These are phyloP conservation scores for Dascillus cervinus DNA, from an alignment of 2,888 invertebrate species.

Conservation along the genomic window DNA sequence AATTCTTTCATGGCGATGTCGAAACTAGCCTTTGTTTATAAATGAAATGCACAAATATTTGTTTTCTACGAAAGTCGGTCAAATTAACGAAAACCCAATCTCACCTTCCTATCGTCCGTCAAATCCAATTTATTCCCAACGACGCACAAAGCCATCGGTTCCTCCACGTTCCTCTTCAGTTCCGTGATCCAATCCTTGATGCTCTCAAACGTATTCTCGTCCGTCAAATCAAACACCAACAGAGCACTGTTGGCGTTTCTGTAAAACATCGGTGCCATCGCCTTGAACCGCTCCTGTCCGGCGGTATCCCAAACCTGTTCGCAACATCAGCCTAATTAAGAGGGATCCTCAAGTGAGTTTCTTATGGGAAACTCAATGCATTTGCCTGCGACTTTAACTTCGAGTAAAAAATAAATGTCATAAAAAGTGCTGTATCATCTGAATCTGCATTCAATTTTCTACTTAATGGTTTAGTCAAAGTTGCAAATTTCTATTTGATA, in stretches of 20 bases:
- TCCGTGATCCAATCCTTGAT: conserved; percentile 85
- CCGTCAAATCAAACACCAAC: conserved; percentile 79
- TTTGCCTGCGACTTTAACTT: no score
- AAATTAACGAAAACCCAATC: no score
- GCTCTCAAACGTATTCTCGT: conserved; percentile 62
- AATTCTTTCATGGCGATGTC: no score
- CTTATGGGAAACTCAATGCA: no score
- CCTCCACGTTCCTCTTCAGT: conserved; percentile 67
- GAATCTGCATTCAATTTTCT: no score
- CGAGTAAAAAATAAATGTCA: no score
- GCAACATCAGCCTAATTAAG: no score
- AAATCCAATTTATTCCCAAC: conserved; percentile 85
- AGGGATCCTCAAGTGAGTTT: no score
- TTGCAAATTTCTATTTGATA: no score
- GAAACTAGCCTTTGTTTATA: neutral
- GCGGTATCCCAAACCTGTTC: conserved; percentile 83
- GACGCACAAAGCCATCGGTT: conserved; percentile 68
- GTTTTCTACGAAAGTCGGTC: neutral
- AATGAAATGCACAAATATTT: neutral
- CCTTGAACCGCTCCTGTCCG: conserved; percentile 78
- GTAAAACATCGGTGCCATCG: conserved; percentile 95
- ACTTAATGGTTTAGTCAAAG: no score
- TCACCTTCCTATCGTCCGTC: conserved; percentile 52
- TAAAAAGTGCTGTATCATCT: no score
- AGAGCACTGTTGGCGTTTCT: conserved; percentile 85